Evolutionary conservation across 2,797 vertebrate species (phyloP).

Genomic region (Menidia menidia): DNA sequence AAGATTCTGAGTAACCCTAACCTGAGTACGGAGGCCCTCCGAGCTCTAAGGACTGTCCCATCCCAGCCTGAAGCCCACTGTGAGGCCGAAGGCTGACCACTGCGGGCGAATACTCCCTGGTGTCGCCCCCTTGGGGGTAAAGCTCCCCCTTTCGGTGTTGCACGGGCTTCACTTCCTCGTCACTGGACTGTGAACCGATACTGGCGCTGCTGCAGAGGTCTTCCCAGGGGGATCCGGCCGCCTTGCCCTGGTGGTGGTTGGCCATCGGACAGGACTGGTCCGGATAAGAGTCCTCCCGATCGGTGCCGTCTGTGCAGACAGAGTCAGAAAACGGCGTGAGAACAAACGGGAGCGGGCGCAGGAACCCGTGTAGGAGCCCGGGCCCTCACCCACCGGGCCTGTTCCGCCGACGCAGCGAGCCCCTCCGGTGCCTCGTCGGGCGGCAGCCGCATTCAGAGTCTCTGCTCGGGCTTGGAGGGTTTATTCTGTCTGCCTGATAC

Average conservation of each 20-base stretch:
- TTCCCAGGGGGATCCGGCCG: conserved; percentile 78
- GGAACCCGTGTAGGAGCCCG: too few species aligned
- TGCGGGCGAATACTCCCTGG: conserved; percentile 80
- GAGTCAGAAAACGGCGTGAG: conserved; percentile 1
- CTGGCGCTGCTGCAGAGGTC: conserved; percentile 86
- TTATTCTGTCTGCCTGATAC: conserved; percentile 93
- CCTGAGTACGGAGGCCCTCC: conserved; percentile 81
- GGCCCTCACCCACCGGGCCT: conserved; percentile 84
- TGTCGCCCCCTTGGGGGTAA: conserved; percentile 61
- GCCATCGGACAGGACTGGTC: conserved; percentile 82
- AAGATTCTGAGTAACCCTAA: conserved; percentile 38
- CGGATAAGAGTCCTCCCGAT: conserved; percentile 83
- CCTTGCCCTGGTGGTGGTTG: conserved; percentile 78
- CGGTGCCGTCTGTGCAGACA: conserved; percentile 80
- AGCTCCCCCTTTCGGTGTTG: conserved; percentile 70
- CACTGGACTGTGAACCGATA: conserved; percentile 86
- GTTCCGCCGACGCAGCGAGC: conserved; percentile 80
- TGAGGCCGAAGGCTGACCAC: conserved; percentile 81
- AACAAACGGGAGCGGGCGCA: too few species aligned
- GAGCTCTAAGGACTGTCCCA: conserved; percentile 71
- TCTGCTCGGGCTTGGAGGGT: conserved; percentile 86
- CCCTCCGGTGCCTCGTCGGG: conserved; percentile 77
- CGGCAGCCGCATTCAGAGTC: conserved; percentile 87
- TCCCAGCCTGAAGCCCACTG: conserved; percentile 61
- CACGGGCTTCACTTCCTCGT: conserved; percentile 82